Conservation (phyloP, 2,113 vertebrate genomes). For the Heterotis niloticus region DNA sequence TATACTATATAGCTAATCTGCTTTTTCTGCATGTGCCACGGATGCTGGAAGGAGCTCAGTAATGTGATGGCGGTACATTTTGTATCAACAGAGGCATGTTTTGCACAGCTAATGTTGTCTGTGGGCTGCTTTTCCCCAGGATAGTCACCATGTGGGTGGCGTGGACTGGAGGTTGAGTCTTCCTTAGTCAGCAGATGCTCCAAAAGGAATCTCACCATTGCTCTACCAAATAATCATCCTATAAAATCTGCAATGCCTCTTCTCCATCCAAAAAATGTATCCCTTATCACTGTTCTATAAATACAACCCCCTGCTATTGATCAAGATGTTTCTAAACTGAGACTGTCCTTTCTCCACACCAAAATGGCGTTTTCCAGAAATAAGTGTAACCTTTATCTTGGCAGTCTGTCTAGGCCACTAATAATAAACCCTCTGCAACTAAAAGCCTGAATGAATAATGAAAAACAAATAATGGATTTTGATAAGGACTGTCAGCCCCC, state of each 20-base stretch:
- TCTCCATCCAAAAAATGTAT: slow-evolving; percentile 19
- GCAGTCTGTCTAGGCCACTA: slow-evolving; percentile 22
- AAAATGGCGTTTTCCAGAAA: slow-evolving; percentile 31
- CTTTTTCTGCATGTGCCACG: too few species aligned
- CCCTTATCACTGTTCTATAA: slow-evolving; percentile 27
- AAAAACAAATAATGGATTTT: slow-evolving; percentile 2
- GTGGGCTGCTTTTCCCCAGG: slow-evolving; percentile 18
- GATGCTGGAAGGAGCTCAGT: too few species aligned
- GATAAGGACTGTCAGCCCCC: slow-evolving; percentile 24
- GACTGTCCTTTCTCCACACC: background rate
- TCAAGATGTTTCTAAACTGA: slow-evolving; percentile 27
- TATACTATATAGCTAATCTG: too few species aligned
- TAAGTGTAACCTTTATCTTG: slow-evolving; percentile 32
- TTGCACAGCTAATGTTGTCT: slow-evolving; percentile 8
- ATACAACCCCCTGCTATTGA: slow-evolving; percentile 30
- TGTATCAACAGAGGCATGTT: too few species aligned
- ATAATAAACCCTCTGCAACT: slow-evolving; percentile 29
- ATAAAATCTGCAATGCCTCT: background rate
- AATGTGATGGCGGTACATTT: too few species aligned
- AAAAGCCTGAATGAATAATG: slow-evolving; percentile 5
- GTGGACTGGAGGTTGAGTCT: background rate
- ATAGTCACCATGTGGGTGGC: background rate
- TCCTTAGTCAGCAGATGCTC: slow-evolving; percentile 25
- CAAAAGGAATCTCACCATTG: background rate
- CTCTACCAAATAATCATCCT: slow-evolving; percentile 25